Percentiles rank a stretch among this genome's conserved stretches.
phyloP scores from a whole-genome alignment of 2,888 invertebrate genomes.

The Stegophylla sp. region DNA sequence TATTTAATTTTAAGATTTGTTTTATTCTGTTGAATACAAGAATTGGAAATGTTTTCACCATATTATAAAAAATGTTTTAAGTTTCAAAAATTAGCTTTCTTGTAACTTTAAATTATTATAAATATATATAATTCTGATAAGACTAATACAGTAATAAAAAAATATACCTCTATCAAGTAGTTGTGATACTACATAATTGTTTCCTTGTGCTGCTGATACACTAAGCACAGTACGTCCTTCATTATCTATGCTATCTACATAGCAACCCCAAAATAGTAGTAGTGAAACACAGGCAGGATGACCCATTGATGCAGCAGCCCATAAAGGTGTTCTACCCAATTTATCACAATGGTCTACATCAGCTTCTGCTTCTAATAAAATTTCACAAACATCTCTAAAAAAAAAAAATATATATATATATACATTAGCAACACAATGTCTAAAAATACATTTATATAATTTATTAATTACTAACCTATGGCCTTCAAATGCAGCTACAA shows the following conservation, averaged over 20 bases:
- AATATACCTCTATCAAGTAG: slow-evolving; percentile 78
- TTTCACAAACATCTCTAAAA: slow-evolving; percentile 83
- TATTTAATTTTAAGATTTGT: no score
- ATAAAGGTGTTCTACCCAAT: slow-evolving; percentile 83
- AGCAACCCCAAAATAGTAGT: slow-evolving; percentile 92
- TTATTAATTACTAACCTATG: slow-evolving; percentile 70
- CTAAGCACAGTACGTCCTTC: slow-evolving; percentile 90
- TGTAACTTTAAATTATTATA: no score
- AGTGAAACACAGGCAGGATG: slow-evolving; percentile 85
- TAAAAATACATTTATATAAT: background rate
- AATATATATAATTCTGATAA: no score
- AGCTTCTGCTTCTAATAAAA: slow-evolving; percentile 88
- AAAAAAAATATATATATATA: slow-evolving; percentile 13
- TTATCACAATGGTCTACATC: slow-evolving; percentile 87
- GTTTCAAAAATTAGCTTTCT: no score
- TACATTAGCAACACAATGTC: no score
- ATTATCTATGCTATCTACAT: slow-evolving; percentile 91
- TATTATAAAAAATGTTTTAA: no score
- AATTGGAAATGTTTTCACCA: no score
- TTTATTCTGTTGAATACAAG: no score
- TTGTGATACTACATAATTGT: slow-evolving; percentile 85
- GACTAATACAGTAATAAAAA: no score
- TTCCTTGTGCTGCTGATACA: slow-evolving; percentile 83
- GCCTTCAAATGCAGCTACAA: slow-evolving; percentile 90
- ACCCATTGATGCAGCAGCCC: slow-evolving; percentile 93